These are phyloP conservation scores for Rhinatrema bivittatum DNA, from an alignment of 2,797 vertebrate genomes.

Conservation along the genomic window DNA sequence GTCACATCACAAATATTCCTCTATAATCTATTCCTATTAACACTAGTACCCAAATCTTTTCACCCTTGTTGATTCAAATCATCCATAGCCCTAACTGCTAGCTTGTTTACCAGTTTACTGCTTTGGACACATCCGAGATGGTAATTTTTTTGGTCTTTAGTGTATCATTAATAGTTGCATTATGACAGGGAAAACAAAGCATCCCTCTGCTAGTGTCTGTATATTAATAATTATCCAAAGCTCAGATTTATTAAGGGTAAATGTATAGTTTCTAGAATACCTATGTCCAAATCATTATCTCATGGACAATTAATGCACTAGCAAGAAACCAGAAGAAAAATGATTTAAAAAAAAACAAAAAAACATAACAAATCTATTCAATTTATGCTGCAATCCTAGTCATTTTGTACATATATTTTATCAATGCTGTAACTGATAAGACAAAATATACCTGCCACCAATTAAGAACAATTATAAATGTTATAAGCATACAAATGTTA, in stretches of 20 bases:
- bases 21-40: conserved; percentile 99
- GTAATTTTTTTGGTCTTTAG: conserved; percentile 87
- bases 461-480: no score
- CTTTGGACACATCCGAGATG: conserved; percentile 87
- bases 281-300: conserved; percentile 38
- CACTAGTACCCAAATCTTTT: conserved; percentile 99
- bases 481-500: no score
- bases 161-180: conserved; percentile 84
- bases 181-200: conserved; percentile 74
- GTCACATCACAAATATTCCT: conserved; percentile 99
- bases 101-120: conserved; percentile 97
- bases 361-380: neutral
- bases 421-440: no score
- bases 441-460: no score
- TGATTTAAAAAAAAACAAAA: no score
- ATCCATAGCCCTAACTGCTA: conserved; percentile 91
- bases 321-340: conserved; percentile 26
- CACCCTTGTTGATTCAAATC: conserved; percentile 99
- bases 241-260: conserved; percentile 40
- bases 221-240: conserved; percentile 48
- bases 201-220: conserved; percentile 62
- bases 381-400: no score
- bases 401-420: no score
- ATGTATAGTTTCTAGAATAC: conserved; percentile 32
- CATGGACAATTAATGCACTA: conserved; percentile 35